phyloP scores from a whole-genome alignment of 2,888 invertebrate species.

The Cephus sareptanus region DNA sequence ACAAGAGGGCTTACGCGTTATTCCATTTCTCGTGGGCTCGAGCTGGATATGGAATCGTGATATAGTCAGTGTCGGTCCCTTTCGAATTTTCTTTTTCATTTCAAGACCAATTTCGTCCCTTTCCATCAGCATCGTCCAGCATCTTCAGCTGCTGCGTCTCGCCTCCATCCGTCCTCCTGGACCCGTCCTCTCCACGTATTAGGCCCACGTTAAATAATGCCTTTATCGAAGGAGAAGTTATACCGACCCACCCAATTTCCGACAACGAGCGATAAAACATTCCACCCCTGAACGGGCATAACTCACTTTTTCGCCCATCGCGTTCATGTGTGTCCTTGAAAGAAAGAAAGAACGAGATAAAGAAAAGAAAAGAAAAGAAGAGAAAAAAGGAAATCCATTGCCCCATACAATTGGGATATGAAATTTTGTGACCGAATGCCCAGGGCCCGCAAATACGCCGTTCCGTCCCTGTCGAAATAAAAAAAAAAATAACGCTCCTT shows the following conservation, averaged over 20 bases:
- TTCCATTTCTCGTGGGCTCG: not conserved
- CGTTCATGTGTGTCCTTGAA: constrained; percentile 15
- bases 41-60: not conserved
- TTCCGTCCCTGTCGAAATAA: not conserved
- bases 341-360: constrained; percentile 17
- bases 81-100: not conserved
- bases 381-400: constrained; percentile 21
- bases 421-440: not conserved
- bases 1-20: not conserved
- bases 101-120: not conserved
- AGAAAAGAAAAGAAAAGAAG: not conserved
- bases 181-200: constrained; percentile 25
- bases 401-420: not conserved
- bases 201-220: constrained; percentile 39
- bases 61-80: not conserved
- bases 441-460: not conserved
- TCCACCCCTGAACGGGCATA: constrained; percentile 10
- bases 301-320: constrained; percentile 25
- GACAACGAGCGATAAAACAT: constrained; percentile 27
- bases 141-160: not conserved
- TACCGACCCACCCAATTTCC: constrained; percentile 26
- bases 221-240: constrained; percentile 38
- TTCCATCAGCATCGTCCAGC: not conserved
- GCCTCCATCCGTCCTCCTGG: not conserved
- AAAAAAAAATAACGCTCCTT: not conserved